Evolutionary conservation across 53 echinoderm and acorn worm genomes (phyloP).

Genomic region (Temnopleurus reevesii): DNA sequence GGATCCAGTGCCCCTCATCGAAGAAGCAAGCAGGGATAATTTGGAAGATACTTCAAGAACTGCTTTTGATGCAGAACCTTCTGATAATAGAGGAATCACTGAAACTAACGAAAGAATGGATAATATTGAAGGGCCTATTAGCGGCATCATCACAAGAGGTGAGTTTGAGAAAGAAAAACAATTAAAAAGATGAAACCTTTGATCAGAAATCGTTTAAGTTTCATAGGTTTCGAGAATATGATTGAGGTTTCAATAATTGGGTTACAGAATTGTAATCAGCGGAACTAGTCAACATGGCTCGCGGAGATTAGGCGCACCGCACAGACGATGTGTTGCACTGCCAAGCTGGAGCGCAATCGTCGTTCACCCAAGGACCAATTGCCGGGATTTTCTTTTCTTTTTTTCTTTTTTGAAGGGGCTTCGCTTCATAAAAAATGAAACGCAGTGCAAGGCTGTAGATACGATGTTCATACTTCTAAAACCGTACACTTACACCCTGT

Average conservation of each 20-base stretch:
- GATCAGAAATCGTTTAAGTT: background rate
- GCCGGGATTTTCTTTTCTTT: background rate
- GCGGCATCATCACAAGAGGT: background rate
- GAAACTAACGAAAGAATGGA: slow-evolving; percentile 1
- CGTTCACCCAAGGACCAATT: background rate
- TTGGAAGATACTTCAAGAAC: background rate
- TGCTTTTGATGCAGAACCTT: background rate
- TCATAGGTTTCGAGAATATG: background rate
- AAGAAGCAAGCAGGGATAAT: background rate
- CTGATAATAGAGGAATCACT: background rate
- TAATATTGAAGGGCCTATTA: slow-evolving; percentile 41
- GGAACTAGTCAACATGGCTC: background rate
- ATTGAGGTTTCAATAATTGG: background rate
- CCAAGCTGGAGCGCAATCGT: background rate
- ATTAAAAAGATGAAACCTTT: background rate
- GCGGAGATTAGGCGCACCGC: background rate
- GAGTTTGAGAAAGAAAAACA: background rate
- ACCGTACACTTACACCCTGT: slow-evolving; percentile 61
- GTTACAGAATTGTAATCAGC: background rate
- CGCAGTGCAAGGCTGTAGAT: slow-evolving; percentile 22
- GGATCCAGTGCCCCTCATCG: slow-evolving; percentile 8
- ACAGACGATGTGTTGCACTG: background rate
- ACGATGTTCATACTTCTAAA: slow-evolving; percentile 56
- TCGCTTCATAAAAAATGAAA: slow-evolving; percentile 19
- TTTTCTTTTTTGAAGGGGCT: background rate